Conservation (phyloP, 2,113 vertebrate genomes). For the Gobius niger region DNA sequence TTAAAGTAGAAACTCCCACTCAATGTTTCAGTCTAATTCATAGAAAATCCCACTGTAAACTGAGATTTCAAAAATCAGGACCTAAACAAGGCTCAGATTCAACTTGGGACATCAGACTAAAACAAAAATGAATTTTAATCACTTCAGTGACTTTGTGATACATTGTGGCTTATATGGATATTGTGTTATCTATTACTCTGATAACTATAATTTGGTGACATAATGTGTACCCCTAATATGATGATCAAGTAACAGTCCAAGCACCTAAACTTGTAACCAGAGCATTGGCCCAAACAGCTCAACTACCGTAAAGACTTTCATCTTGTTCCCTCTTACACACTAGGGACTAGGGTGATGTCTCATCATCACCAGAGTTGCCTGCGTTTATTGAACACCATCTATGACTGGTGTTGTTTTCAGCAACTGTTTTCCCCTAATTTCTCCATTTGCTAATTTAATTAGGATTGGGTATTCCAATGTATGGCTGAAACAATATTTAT, state of each 20-base stretch:
- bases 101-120: too few relatives aligned
- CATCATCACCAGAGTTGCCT: slow-evolving; percentile 11
- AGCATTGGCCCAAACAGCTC: slow-evolving; percentile 39
- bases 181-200: too few relatives aligned
- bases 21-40: slow-evolving; percentile 8
- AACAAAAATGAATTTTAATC: too few relatives aligned
- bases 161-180: too few relatives aligned
- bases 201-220: too few relatives aligned
- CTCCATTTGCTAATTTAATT: neutral
- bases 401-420: slow-evolving; percentile 9
- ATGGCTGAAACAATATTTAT: neutral
- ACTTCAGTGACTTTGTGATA: too few relatives aligned
- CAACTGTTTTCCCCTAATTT: slow-evolving; percentile 5
- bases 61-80: too few relatives aligned
- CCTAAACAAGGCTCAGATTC: too few relatives aligned
- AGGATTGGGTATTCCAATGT: neutral
- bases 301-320: neutral
- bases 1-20: neutral
- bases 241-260: slow-evolving; percentile 5
- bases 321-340: neutral
- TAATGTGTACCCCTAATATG: too few relatives aligned
- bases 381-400: slow-evolving; percentile 15
- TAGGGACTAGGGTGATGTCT: slow-evolving; percentile 9
- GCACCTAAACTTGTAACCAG: slow-evolving; percentile 23
- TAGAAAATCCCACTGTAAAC: neutral